Evolutionary conservation across 2,113 vertebrate species (phyloP).

Genomic region (Dicaeum eximium): DNA sequence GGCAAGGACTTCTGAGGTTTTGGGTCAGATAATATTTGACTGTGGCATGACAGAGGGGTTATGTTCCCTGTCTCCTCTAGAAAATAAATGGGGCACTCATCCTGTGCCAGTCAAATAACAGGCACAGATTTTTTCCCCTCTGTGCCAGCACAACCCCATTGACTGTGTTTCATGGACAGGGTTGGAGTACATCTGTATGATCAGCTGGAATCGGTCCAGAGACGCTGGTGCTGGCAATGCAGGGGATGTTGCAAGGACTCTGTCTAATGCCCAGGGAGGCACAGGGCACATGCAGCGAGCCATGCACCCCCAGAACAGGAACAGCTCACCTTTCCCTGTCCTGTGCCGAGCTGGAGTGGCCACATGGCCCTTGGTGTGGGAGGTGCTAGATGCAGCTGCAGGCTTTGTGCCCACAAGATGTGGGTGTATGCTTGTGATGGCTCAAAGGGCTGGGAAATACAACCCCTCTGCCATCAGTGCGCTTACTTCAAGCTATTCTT

Average conservation of each 20-base stretch:
- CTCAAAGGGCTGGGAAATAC: not conserved
- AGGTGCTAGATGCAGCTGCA: not conserved
- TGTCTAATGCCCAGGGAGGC: not conserved
- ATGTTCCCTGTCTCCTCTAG: not conserved
- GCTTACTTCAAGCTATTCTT: not conserved
- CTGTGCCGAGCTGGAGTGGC: accelerated
- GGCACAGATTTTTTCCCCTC: not conserved
- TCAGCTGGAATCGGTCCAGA: not conserved
- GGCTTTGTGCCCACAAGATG: not conserved
- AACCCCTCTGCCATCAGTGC: not conserved
- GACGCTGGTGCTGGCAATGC: not conserved
- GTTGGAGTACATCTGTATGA: not conserved
- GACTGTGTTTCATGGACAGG: not conserved
- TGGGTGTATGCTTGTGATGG: accelerated
- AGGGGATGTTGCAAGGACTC: not conserved
- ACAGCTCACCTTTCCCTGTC: not conserved
- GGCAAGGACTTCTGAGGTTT: not conserved
- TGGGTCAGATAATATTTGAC: not conserved
- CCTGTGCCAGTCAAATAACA: not conserved
- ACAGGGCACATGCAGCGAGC: accelerated
- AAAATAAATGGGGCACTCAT: not conserved
- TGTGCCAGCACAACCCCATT: not conserved
- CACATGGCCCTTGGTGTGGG: accelerated
- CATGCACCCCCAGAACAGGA: accelerated
- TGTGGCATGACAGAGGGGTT: not conserved